Base-by-base conservation (phyloP, 2,888 invertebrate species). In the Notodonta dromedarius region DNA sequence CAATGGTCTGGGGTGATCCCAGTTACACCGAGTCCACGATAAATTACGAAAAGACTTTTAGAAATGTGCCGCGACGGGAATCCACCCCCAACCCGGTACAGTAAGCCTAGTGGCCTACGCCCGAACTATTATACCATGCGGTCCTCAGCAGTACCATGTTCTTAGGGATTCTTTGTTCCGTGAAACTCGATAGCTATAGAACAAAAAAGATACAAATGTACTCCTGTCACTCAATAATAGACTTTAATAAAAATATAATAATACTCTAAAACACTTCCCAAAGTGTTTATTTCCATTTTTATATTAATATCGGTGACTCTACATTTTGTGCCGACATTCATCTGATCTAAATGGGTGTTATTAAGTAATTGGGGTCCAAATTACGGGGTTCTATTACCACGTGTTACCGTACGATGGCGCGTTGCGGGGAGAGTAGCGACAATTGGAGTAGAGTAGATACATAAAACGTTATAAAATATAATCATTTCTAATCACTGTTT, bases 281-380 rank as follows among this genome's bases (percentile, higher is more conserved):
- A 55, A 48, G 12, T 40, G 6, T 40, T 40, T 40, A 35, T 55
- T 42, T 40, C 50, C 14, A 54, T 66, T 72, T 69, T 60, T 67
- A 66, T 72, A 80, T 80, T 80, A 80, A 57, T 35, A 46, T 48
- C 16, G 60, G 68, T 80, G 80, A 80, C 77, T 73, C 51, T 58
- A 63, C 76, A 67, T 39, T 64, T 56, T 40, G 40, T 8, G 16
- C 16, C 61, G n/a, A 56, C 63, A 67, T 69, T 73, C 67, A 66
- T 64, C 60, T 65, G 59, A 16, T 59, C 62, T 63, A 66, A 73
- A 69, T 73, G 61, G 72, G 65, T 69, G 66, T 70, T 70, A 76
- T 76, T 71, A 74, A 62, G 58, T 79, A 78, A 79, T 79, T 74
- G 71, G 63, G 58, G 54, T 59, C 60, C 57, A 76, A 72, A 79